Percentiles rank a stretch among this genome's conserved stretches.
Evolutionary conservation across 2,888 invertebrate genomes (phyloP).

Genomic region (Phalera bucephala): DNA sequence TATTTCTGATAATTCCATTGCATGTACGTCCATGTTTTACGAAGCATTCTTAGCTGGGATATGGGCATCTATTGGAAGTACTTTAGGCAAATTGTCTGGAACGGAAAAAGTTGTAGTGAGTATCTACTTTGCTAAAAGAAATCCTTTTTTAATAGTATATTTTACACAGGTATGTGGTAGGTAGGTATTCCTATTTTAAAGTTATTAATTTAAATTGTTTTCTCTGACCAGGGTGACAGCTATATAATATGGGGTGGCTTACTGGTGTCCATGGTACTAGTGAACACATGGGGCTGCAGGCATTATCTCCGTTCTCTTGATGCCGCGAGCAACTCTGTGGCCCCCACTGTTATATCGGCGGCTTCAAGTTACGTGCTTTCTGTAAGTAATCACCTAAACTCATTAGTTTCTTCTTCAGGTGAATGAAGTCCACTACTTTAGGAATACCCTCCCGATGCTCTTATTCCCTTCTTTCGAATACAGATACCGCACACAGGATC

Average conservation of each 20-base stretch:
- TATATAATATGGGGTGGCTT: slow-evolving; percentile 57
- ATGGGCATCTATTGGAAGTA: slow-evolving; percentile 85
- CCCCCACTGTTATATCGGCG: slow-evolving; percentile 85
- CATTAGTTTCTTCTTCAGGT: too few relatives aligned
- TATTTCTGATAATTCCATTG: too few relatives aligned
- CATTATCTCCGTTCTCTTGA: slow-evolving; percentile 85
- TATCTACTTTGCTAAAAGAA: too few relatives aligned
- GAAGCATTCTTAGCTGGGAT: slow-evolving; percentile 83
- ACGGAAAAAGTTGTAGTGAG: slow-evolving; percentile 58
- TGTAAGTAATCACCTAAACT: slow-evolving; percentile 76
- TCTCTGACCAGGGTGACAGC: slow-evolving; percentile 54
- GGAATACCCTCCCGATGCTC: too few relatives aligned
- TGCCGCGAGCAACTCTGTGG: slow-evolving; percentile 81
- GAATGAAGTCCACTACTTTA: too few relatives aligned
- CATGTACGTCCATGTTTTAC: slow-evolving; percentile 64
- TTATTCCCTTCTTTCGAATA: too few relatives aligned
- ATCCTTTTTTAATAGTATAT: too few relatives aligned
- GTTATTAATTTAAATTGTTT: too few relatives aligned
- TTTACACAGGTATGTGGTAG: too few relatives aligned
- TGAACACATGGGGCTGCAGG: slow-evolving; percentile 84
- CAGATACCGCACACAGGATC: too few relatives aligned
- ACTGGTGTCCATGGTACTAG: slow-evolving; percentile 78
- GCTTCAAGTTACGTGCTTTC: slow-evolving; percentile 85
- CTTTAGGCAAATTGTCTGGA: slow-evolving; percentile 86
- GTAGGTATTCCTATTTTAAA: too few relatives aligned